A percentile compares a stretch with the other conserved stretches of the same genome.
phyloP scores from a whole-genome alignment of 1,140 invertebrate species.

The Spodoptera litura region DNA sequence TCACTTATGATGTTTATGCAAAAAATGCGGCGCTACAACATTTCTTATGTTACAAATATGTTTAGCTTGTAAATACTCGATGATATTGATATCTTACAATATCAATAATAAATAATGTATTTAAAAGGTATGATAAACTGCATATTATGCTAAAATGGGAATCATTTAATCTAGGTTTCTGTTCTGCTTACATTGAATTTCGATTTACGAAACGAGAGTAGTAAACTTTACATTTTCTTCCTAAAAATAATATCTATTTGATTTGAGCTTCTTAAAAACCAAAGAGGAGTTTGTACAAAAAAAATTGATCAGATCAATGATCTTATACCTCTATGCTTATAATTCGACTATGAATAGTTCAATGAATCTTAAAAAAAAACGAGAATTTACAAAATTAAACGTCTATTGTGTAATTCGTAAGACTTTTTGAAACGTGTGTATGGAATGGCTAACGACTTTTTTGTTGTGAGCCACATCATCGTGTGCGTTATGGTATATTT shows the following conservation, averaged over 20 bases:
- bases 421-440: neutral
- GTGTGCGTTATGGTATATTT: slow-evolving; percentile 24
- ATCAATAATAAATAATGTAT: neutral
- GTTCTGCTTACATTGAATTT: too few species aligned
- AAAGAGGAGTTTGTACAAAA: too few species aligned
- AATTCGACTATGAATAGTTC: neutral
- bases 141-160: too few species aligned
- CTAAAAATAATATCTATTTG: too few species aligned
- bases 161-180: too few species aligned
- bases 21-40: slow-evolving; percentile 7
- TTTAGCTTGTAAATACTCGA: neutral
- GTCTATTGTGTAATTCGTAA: neutral
- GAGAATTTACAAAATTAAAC: neutral
- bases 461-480: neutral
- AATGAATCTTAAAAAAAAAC: neutral
- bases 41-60: slow-evolving; percentile 1
- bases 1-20: neutral
- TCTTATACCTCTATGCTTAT: neutral
- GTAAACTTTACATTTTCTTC: too few species aligned
- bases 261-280: too few species aligned
- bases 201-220: too few species aligned
- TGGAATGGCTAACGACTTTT: slow-evolving; percentile 25
- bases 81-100: neutral
- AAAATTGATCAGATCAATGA: neutral
- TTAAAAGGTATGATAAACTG: neutral